These are phyloP conservation scores for Phaedon cochleariae DNA, from an alignment of 2,888 invertebrate genomes.

Conservation along the genomic window DNA sequence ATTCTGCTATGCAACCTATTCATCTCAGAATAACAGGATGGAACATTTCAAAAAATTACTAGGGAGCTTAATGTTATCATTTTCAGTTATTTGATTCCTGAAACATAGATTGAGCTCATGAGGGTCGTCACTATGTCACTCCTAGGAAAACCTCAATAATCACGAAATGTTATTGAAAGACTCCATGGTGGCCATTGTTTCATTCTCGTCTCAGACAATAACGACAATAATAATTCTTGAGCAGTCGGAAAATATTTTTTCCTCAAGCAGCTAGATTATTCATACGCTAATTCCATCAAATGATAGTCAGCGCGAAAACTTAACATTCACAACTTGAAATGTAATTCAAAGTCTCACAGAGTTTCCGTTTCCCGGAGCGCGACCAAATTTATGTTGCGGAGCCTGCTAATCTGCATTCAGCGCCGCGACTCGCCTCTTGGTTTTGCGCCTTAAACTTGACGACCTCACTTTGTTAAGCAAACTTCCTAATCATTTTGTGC, in stretches of 20 bases:
- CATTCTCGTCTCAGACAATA: no score
- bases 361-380: conserved; percentile 49
- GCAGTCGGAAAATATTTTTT: not conserved
- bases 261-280: not conserved
- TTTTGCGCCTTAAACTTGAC: conserved; percentile 33
- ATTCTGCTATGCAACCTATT: no score
- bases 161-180: no score
- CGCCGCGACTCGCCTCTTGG: conserved; percentile 31
- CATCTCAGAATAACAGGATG: no score
- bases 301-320: conserved; percentile 40
- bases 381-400: conserved; percentile 47
- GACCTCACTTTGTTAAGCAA: not conserved
- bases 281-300: conserved; percentile 18
- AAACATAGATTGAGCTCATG: no score
- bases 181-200: no score
- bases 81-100: no score
- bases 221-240: not conserved
- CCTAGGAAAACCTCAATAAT: no score
- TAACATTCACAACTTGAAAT: conserved; percentile 45
- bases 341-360: conserved; percentile 49
- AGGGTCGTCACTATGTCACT: no score
- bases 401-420: conserved; percentile 45
- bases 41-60: no score
- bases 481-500: not conserved
- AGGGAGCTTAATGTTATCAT: no score